phyloP scores from a whole-genome alignment of 2,797 vertebrate species.

The Sebastes matsubarae region DNA sequence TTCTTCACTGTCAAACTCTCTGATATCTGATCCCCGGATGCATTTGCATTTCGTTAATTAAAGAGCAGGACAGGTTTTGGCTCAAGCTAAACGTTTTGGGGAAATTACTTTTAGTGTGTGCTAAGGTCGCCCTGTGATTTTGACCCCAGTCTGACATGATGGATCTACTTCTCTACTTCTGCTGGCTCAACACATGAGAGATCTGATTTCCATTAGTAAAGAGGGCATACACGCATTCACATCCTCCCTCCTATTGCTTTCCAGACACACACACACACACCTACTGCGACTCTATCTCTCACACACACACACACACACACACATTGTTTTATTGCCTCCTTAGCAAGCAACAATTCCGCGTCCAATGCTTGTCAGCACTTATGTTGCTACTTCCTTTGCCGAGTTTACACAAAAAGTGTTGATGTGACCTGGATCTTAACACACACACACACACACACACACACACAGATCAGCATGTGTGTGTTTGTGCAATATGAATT shows the following conservation, averaged over 20 bases:
- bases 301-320: slow-evolving; percentile 8
- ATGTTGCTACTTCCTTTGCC: slow-evolving; percentile 17
- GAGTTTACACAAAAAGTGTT: slow-evolving; percentile 38
- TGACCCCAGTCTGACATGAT: slow-evolving; percentile 64
- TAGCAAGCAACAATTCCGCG: slow-evolving; percentile 25
- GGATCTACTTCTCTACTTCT: slow-evolving; percentile 70
- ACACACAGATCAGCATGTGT: slow-evolving; percentile 2
- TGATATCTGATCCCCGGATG: neutral
- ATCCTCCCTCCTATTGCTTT: slow-evolving; percentile 1
- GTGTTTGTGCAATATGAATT: slow-evolving; percentile 67
- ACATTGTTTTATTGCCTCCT: slow-evolving; percentile 34
- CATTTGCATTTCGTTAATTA: slow-evolving; percentile 32
- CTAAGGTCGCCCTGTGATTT: slow-evolving; percentile 14
- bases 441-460: neutral
- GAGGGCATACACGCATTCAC: slow-evolving; percentile 35
- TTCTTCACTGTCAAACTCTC: neutral
- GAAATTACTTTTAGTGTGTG: slow-evolving; percentile 28
- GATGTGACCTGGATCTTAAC: slow-evolving; percentile 25
- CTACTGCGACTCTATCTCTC: neutral
- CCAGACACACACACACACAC: slow-evolving; percentile 4
- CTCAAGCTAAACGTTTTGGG: slow-evolving; percentile 28
- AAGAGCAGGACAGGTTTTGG: slow-evolving; percentile 17
- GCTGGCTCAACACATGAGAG: slow-evolving; percentile 74
- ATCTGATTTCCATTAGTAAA: slow-evolving; percentile 75
- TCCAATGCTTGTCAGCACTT: slow-evolving; percentile 46